Conservation (phyloP, 2,888 invertebrate genomes). For the Drosophila meridiana region DNA sequence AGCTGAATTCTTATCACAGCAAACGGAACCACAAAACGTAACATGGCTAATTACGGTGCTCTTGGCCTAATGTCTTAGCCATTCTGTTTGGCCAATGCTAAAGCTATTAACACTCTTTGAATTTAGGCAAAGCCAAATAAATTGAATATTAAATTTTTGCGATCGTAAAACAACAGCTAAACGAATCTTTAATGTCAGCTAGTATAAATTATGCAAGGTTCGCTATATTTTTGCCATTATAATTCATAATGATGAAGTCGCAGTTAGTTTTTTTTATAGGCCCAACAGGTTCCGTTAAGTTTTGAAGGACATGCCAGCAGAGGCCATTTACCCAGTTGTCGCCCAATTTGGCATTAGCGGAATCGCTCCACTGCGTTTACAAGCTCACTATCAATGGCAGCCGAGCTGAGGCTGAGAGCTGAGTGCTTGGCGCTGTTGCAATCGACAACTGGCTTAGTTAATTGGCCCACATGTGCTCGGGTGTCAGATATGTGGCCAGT, state of each 20-base stretch:
- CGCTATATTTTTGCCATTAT: background rate
- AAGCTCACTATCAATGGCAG: conserved; percentile 77
- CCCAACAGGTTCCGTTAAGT: conserved; percentile 21
- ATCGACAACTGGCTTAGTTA: conserved; percentile 34
- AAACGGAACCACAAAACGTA: conserved; percentile 10
- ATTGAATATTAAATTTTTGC: background rate
- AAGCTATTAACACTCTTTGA: conserved; percentile 44
- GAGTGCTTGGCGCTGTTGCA: conserved; percentile 45
- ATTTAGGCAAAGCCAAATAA: background rate
- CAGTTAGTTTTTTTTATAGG: background rate
- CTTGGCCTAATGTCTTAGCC: conserved; percentile 58
- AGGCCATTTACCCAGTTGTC: conserved; percentile 1
- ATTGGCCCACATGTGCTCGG: conserved; percentile 58
- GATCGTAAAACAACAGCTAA: conserved; percentile 31
- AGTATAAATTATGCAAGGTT: conserved; percentile 17
- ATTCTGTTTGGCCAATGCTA: conserved; percentile 62
- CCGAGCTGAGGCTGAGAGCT: conserved; percentile 18
- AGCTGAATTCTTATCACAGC: conserved; percentile 1
- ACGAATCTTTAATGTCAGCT: background rate
- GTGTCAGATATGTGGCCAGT: conserved; percentile 53
- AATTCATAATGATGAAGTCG: conserved; percentile 3
- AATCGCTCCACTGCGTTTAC: conserved; percentile 61
- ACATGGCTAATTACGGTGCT: conserved; percentile 46
- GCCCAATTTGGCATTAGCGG: conserved; percentile 18
- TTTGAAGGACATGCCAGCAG: conserved; percentile 26